Conservation (phyloP, 2,888 invertebrate species). For the Neuroscelio doddi region DNA sequence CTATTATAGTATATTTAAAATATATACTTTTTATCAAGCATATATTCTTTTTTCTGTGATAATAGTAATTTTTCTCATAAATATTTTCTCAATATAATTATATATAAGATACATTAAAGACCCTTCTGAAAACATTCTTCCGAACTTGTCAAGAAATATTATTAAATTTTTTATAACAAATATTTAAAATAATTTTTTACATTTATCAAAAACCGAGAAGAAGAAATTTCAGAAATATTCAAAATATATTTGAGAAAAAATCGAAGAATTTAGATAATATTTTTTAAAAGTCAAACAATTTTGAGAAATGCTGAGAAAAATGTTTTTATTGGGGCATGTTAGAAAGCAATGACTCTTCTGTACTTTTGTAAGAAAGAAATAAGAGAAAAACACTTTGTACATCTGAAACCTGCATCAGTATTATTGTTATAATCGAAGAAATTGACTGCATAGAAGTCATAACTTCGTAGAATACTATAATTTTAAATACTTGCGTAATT, state of each 20-base stretch:
- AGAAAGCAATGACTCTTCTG: not conserved
- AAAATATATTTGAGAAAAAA: no score
- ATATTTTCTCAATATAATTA: not conserved
- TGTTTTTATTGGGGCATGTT: slow-evolving; percentile 7
- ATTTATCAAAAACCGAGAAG: no score
- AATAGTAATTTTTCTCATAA: no score
- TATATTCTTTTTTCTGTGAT: slow-evolving; percentile 6
- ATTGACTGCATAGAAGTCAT: slow-evolving; percentile 22
- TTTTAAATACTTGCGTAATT: slow-evolving; percentile 15
- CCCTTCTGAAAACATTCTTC: not conserved
- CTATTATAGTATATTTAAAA: not conserved
- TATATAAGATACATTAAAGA: not conserved
- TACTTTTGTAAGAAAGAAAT: slow-evolving; percentile 46
- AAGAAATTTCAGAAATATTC: no score
- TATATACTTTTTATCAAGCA: not conserved
- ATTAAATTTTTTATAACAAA: no score
- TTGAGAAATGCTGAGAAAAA: not conserved
- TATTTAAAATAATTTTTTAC: no score
- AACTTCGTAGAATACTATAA: slow-evolving; percentile 29
- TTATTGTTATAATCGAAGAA: slow-evolving; percentile 49
- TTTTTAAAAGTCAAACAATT: slow-evolving; percentile 2
- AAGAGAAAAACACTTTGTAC: slow-evolving; percentile 41
- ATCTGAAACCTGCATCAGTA: slow-evolving; percentile 58
- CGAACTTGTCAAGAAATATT: no score
- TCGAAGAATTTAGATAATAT: not conserved